Base-by-base conservation (phyloP, 2,888 invertebrate genomes). In the Phalera bucephala region DNA sequence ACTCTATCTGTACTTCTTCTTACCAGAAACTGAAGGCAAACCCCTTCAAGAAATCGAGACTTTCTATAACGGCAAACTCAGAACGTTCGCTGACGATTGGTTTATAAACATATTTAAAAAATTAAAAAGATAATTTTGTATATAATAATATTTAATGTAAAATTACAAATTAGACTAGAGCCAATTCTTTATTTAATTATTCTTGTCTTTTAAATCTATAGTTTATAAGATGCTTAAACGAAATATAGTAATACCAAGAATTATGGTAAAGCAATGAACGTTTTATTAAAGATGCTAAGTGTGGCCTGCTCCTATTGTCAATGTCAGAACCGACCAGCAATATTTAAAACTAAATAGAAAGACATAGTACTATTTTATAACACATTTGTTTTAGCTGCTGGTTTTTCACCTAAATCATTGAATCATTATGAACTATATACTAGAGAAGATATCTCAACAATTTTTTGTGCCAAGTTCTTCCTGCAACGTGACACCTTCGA, bases 21-120 rank as follows among this genome's bases (percentile, higher is more conserved):
- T 92, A 42, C 91, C 91, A 19, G 91, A 92, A 65, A 92, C 92
- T 0, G 91, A 92, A 75, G 91, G 91, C 0, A 87, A 81, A 35
- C 70, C 80, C 0, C 72, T 91, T 7, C 82, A 87, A 63, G 89
- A 91, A 51, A 91, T 91, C 8, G 91, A 91, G 58, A 65, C 72
- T 0, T 82, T 76, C 41, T 91, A 87, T 45, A 70, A 64, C 14
- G 85, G 84, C 3, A 61, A 80, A 44, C 46, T 74, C 1, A 75
- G 64, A 50, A 80, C 66, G 22, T 89, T 89, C 28, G 88, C 89
- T 3, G 71, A 88, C 31, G 89, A 89, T 43, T 82, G 84, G 20
- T 38, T 89, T 9, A 78, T 83, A 8, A 86, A 86, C 27, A 59
- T 63, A 2, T 78, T 83, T 6, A 86, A 67, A 45, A 75, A 71